Evolutionary conservation across 2,113 vertebrate species (phyloP).

Genomic region (Callopanchax toddi): DNA sequence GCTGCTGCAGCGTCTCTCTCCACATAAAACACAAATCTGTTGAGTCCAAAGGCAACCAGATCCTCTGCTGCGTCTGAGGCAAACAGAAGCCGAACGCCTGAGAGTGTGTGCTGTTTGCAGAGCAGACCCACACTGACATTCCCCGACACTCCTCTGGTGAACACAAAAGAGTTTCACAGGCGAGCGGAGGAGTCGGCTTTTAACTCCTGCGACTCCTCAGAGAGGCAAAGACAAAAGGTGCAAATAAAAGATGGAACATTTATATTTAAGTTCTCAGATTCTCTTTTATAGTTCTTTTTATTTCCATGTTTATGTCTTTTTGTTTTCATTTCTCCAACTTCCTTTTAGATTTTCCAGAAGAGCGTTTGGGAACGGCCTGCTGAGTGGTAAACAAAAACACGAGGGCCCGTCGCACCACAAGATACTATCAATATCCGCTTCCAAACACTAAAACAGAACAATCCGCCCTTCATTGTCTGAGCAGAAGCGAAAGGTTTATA

Average conservation of each 20-base stretch:
- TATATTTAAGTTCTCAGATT: not conserved
- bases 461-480: too few relatives aligned
- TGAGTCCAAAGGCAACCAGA: not conserved
- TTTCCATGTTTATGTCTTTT: not conserved
- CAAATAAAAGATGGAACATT: not conserved
- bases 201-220: constrained; percentile 58
- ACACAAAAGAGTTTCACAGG: constrained; percentile 67
- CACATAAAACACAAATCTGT: constrained; percentile 4
- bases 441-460: not conserved
- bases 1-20: constrained; percentile 35
- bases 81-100: too few relatives aligned
- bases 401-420: not conserved
- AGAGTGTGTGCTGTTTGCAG: constrained; percentile 28
- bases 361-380: too few relatives aligned
- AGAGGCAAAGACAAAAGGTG: constrained; percentile 1
- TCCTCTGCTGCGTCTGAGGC: not conserved
- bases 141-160: constrained; percentile 56
- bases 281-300: not conserved
- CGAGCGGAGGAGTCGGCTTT: constrained; percentile 47
- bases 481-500: not conserved
- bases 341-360: not conserved
- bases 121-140: constrained; percentile 62
- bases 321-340: not conserved
- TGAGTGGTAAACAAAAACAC: constrained; percentile 25
- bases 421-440: constrained; percentile 3